Base-by-base conservation (phyloP, 2,113 vertebrate genomes). In the Cairina moschata region DNA sequence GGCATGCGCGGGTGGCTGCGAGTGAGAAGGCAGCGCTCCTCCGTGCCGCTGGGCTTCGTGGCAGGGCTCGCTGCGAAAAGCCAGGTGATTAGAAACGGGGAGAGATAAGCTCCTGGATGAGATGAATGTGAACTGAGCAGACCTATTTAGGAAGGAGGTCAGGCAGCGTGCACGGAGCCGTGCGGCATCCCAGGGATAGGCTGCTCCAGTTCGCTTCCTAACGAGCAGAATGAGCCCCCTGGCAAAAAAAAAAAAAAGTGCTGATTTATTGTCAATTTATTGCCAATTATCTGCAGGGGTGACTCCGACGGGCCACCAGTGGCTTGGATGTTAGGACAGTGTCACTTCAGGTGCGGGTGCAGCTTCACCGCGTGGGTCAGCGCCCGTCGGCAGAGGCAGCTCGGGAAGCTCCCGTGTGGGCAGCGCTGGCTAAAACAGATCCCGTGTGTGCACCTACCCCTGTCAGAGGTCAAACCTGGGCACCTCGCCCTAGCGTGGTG, bases 211-310 rank as follows among this genome's bases (percentile, higher is more conserved):
- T 74, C 38, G 3, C 8, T 14, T 50, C 32, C 63, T 10, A 2
- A 0, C 0, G 0, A 40, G 42, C 22, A 55, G 32, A 14, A 8
- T 0, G 62, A 8, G 31, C 34, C 14, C 36, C 5, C 1, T 11
- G 67, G 23, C 10, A 40, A 40, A 40, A 50, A 50, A 16, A 40
- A 48, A 50, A 16, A 21, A 32, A 50, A 69, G 31, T 4, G 20
- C 54, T 28, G 77, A 1, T 23, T 42, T 21, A 23, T 11, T 40
- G 40, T 40, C 40, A 40, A 5, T 40, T 40, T 40, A 40, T 40
- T 40, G 40, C 12, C n/a, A 13, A 3, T 40, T 29, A 22, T 17
- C 28, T 21, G 28, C 31, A 28, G 69, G 52, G 59, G 23, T 3
- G 50, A 20, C 59, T 89, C 31, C 69, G 50, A 1, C 1, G 69